Percentiles rank a stretch among this genome's conserved stretches.
These are phyloP conservation scores for Meriones unguiculatus DNA, from an alignment of 2,113 vertebrate genomes.

Conservation along the genomic window DNA sequence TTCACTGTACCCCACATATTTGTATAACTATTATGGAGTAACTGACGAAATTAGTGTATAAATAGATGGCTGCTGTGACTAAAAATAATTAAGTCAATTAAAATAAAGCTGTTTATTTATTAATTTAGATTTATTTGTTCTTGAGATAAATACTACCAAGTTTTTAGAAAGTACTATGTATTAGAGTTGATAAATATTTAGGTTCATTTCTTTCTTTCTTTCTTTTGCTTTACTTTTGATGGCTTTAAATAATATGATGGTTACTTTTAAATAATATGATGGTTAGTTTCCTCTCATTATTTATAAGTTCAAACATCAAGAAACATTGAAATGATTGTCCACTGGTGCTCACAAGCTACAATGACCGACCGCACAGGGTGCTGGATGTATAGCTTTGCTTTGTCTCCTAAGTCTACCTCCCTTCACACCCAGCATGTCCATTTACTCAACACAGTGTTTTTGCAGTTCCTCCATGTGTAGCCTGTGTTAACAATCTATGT, in stretches of 20 bases:
- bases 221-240: not conserved
- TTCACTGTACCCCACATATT: not conserved
- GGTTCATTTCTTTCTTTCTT: not conserved
- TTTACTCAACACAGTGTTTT: not conserved
- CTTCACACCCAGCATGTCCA: not conserved
- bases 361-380: too few species aligned
- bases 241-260: too few species aligned
- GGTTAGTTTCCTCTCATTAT: too few species aligned
- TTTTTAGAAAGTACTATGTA: not conserved
- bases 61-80: not conserved
- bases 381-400: not conserved
- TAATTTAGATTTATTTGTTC: not conserved
- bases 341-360: too few species aligned
- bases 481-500: not conserved
- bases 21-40: not conserved
- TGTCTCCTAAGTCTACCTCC: not conserved
- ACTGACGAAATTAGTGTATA: not conserved
- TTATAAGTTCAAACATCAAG: too few species aligned
- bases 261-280: too few species aligned
- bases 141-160: not conserved
- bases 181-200: not conserved
- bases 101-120: not conserved
- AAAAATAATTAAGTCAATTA: not conserved
- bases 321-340: too few species aligned
- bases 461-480: not conserved